Conservation (phyloP, 2,113 vertebrate species). For the mouse (Mus musculus) region DNA sequence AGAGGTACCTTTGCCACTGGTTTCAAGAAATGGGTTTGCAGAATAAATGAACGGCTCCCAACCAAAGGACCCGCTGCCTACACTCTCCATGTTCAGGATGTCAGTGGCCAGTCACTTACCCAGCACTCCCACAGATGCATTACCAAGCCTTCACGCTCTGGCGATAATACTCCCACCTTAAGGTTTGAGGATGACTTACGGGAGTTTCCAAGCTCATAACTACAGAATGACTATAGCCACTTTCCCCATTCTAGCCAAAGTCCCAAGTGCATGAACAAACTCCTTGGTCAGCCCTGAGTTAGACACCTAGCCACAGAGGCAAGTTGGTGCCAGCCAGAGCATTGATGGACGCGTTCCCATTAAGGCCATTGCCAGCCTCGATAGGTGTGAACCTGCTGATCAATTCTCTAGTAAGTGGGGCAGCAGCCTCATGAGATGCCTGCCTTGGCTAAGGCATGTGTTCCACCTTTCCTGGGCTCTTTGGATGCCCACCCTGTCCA, state of each 20-base stretch:
- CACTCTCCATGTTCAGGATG: not conserved
- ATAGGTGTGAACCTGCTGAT: not conserved
- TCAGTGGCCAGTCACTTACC: not conserved
- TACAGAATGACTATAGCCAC: too few species aligned
- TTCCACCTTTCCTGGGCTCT: not conserved
- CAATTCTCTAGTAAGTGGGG: not conserved
- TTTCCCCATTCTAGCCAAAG: not conserved
- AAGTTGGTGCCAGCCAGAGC: not conserved
- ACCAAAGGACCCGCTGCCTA: not conserved
- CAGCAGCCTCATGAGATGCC: not conserved
- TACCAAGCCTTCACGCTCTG: not conserved
- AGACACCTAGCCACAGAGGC: not conserved
- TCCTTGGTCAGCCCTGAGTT: not conserved
- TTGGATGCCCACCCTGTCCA: not conserved
- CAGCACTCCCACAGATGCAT: not conserved
- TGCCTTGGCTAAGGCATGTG: not conserved
- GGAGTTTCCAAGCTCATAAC: not conserved
- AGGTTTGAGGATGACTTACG: not conserved
- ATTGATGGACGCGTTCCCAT: fast-evolving
- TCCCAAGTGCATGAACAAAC: not conserved
- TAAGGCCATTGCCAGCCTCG: not conserved
- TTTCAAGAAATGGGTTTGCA: not conserved
- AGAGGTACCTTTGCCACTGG: not conserved
- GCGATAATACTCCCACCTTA: not conserved
- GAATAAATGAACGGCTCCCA: not conserved